Conservation (phyloP, 2,888 invertebrate species). For the Andrena marginata region DNA sequence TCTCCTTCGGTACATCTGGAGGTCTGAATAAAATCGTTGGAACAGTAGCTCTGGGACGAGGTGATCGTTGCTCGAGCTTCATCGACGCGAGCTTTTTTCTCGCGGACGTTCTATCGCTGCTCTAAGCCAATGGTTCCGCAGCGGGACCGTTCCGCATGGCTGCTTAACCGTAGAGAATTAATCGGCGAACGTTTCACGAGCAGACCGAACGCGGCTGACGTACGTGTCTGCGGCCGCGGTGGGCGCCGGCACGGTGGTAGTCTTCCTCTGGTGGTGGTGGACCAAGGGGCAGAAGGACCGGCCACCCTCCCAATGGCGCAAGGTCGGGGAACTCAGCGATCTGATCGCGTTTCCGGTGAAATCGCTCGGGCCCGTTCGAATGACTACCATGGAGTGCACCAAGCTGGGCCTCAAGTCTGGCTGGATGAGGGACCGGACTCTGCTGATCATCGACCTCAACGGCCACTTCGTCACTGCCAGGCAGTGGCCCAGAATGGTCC, state of each 20-base stretch:
- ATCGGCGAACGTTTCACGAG: conserved; percentile 21
- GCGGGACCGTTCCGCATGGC: conserved; percentile 35
- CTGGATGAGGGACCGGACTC: conserved; percentile 87
- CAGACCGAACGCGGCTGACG: conserved; percentile 77
- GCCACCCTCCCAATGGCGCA: conserved; percentile 86
- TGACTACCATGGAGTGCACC: conserved; percentile 86
- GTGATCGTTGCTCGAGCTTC: not conserved
- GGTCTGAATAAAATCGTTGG: not conserved
- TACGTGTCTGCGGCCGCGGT: conserved; percentile 78
- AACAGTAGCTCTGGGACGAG: not conserved
- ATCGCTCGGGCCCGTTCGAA: conserved; percentile 86
- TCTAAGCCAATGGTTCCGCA: conserved; percentile 1
- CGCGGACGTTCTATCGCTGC: not conserved
- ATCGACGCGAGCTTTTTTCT: not conserved
- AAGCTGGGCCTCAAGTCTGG: conserved; percentile 86
- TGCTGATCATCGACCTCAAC: conserved; percentile 87
- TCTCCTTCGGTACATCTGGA: not conserved
- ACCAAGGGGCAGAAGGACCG: conserved; percentile 69
- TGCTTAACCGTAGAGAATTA: conserved; percentile 40
- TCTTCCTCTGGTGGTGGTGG: conserved; percentile 78
- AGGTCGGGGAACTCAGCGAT: conserved; percentile 87
- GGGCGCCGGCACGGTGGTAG: conserved; percentile 78
- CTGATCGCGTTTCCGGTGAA: conserved; percentile 88
- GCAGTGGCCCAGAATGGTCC: conserved; percentile 86
- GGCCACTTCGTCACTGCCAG: conserved; percentile 88